Base-by-base conservation (phyloP, 1,140 invertebrate species). In the Musca vetustissima region DNA sequence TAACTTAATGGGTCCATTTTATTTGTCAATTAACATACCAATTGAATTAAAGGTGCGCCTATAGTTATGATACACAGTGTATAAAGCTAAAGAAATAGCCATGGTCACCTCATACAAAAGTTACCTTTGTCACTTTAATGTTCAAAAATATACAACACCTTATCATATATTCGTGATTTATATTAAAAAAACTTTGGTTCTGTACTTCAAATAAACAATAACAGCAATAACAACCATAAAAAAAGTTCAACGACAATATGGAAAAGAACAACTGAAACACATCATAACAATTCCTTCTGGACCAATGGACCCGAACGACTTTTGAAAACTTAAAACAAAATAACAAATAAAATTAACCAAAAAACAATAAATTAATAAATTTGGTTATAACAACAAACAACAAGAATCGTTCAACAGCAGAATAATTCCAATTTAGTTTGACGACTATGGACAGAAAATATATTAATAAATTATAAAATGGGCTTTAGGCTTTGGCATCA, bases 281-380 rank as follows among this genome's bases (percentile, higher is more conserved):
- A 59, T 28, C 14, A 59, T 28, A 25, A 14, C 14, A 59, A 17
- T 17, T 28, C 4, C 14, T 28, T 28, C 55, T 59, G 25, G 55
- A 59, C 25, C 55, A 59, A 36, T 43, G 9, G 15, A 36, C n/a
- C n/a, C n/a, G n/a, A n/a, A n/a, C n/a, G n/a, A n/a, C n/a, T n/a
- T n/a, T n/a, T n/a, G n/a, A n/a, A n/a, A n/a, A n/a, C n/a, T n/a
- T n/a, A n/a, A n/a, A n/a, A n/a, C n/a, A n/a, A n/a, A n/a, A n/a
- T n/a, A n/a, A n/a, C n/a, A 36, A 61, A 61, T 61, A 43, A 43
- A 43, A 43, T 43, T 13, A 43, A 43, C 6, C 36, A 43, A 43
- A n/a, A 43, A 19, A 61, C 17, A 61, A 61, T 61, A 61, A 61
- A 61, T 61, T 61, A 61, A 61, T 61, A 61, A 61, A 61, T 61